phyloP scores from a whole-genome alignment of 2,797 vertebrate genomes.

The Rhinophrynus dorsalis region DNA sequence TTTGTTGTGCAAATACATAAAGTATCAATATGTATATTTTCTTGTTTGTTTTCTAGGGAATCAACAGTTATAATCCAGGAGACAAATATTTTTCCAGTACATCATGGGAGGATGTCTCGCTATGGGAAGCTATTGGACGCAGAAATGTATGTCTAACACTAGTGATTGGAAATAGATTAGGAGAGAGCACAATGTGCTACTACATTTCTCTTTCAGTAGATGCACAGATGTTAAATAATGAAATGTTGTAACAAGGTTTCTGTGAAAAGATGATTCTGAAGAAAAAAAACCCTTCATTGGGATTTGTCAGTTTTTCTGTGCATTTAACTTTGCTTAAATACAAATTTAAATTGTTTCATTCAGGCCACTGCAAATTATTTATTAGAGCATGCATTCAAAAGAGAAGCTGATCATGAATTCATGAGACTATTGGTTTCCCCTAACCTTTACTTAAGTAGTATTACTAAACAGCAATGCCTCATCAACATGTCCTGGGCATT shows the following conservation, averaged over 20 bases:
- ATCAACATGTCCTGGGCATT: too few relatives aligned
- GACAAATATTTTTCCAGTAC: constrained; percentile 83
- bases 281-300: too few relatives aligned
- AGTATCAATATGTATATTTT: constrained; percentile 46
- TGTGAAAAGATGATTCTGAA: background rate
- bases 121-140: constrained; percentile 76
- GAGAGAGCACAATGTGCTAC: background rate
- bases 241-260: background rate
- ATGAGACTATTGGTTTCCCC: too few relatives aligned
- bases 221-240: constrained; percentile 10
- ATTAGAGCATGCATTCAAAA: background rate
- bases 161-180: constrained; percentile 39
- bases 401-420: too few relatives aligned
- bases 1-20: constrained; percentile 4
- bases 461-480: too few relatives aligned
- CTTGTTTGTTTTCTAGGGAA: constrained; percentile 68
- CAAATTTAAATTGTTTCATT: too few relatives aligned
- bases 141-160: constrained; percentile 68
- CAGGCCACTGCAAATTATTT: too few relatives aligned
- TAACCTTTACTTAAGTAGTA: too few relatives aligned
- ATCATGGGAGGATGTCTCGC: constrained; percentile 87
- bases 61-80: constrained; percentile 78
- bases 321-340: background rate
- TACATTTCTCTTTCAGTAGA: constrained; percentile 3
- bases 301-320: too few relatives aligned